A percentile compares a stretch with the other conserved stretches of the same genome.
These are phyloP conservation scores for Heloderma charlesbogerti DNA, from an alignment of 2,113 vertebrate genomes.

Conservation along the genomic window DNA sequence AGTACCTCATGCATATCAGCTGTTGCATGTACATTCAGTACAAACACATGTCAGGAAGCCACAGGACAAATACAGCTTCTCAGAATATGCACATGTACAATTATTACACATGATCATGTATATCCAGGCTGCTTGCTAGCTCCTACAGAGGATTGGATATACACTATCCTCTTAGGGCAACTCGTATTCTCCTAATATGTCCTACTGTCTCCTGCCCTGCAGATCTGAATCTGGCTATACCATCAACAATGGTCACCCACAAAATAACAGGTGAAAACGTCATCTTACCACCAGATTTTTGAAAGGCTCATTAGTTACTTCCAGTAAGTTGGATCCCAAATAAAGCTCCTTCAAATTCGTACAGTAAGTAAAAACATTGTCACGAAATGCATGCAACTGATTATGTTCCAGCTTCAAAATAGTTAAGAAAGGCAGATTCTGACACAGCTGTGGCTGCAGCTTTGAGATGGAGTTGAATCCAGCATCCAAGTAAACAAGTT, in stretches of 20 bases:
- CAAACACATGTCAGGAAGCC: background rate
- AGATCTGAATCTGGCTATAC: background rate
- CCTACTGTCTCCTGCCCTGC: background rate
- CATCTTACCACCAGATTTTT: constrained; percentile 76
- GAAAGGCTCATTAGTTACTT: constrained; percentile 83
- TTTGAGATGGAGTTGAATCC: constrained; percentile 86
- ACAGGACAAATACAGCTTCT: background rate
- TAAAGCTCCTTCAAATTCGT: constrained; percentile 75
- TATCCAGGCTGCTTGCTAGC: background rate
- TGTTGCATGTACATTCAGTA: background rate
- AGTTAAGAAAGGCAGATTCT: constrained; percentile 76
- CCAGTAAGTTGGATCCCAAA: constrained; percentile 84
- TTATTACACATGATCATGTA: background rate
- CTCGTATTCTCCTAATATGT: background rate
- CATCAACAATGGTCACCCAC: background rate
- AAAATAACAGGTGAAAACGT: background rate
- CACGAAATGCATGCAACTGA: constrained; percentile 77
- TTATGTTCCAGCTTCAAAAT: constrained; percentile 86
- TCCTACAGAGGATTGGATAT: background rate
- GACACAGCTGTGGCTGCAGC: constrained; percentile 82
- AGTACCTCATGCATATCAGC: background rate
- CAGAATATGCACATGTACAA: background rate
- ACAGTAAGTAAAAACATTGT: constrained; percentile 80
- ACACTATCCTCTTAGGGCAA: background rate
- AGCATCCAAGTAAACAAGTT: constrained; percentile 79